Conservation (phyloP, 2,797 vertebrate genomes). For the Lacerta viridis region DNA sequence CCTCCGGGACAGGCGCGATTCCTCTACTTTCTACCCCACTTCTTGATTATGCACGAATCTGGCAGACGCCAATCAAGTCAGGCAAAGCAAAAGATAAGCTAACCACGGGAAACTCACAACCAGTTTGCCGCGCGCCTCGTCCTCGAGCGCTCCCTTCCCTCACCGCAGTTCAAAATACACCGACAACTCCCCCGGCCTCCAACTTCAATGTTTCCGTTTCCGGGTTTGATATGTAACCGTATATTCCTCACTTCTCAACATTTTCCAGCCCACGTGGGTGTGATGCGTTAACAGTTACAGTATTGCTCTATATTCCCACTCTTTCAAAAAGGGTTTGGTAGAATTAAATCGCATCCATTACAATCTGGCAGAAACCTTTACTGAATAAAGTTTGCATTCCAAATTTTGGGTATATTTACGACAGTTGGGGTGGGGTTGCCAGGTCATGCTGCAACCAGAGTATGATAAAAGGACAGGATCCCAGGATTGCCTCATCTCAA, state of each 20-base stretch:
- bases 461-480: too few species aligned
- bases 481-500: too few species aligned
- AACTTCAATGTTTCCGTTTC: conserved; percentile 43
- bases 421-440: too few species aligned
- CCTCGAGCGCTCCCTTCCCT: neutral
- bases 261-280: conserved; percentile 2
- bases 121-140: neutral
- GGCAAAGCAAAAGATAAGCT: neutral
- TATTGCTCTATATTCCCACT: neutral
- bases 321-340: neutral
- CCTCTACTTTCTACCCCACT: neutral
- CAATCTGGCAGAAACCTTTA: neutral
- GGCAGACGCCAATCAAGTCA: neutral
- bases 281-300: too few species aligned
- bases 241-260: neutral
- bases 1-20: neutral
- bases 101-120: neutral
- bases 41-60: neutral
- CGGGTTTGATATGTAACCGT: conserved; percentile 38
- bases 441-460: too few species aligned
- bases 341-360: neutral
- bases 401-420: neutral
- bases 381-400: neutral
- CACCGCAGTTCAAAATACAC: neutral
- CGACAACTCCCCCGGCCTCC: neutral